These are phyloP conservation scores for Trissolcus basalis DNA, from an alignment of 1,140 invertebrate genomes.

Conservation along the genomic window DNA sequence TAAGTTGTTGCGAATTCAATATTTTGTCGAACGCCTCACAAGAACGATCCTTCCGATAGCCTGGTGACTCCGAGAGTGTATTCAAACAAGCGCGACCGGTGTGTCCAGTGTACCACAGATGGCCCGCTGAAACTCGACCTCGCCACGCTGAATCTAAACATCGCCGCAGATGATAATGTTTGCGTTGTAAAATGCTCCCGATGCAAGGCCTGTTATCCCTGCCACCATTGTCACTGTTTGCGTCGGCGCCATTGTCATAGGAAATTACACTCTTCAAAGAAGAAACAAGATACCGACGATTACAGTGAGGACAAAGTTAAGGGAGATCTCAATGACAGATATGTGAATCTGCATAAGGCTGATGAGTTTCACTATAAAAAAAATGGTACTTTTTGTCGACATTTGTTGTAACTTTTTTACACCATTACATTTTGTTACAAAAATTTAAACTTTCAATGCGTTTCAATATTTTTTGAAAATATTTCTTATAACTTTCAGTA, in stretches of 20 bases:
- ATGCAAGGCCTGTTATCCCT: slow-evolving; percentile 42
- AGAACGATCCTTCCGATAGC: slow-evolving; percentile 35
- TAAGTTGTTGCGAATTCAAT: slow-evolving; percentile 37
- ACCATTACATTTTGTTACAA: no score
- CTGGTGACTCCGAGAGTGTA: slow-evolving; percentile 31
- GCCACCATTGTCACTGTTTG: slow-evolving; percentile 42
- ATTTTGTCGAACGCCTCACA: slow-evolving; percentile 27
- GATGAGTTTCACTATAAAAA: slow-evolving; percentile 11
- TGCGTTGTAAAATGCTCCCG: slow-evolving; percentile 36
- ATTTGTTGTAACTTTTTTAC: no score
- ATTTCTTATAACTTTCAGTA: no score
- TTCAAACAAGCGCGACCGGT: slow-evolving; percentile 49
- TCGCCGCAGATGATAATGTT: slow-evolving; percentile 41
- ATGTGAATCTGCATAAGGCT: slow-evolving; percentile 7
- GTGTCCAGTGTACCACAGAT: slow-evolving; percentile 48
- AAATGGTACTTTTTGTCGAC: no score
- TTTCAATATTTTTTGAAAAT: no score
- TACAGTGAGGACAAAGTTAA: background rate
- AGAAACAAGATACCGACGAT: slow-evolving; percentile 37
- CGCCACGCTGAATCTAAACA: slow-evolving; percentile 20
- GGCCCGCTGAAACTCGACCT: slow-evolving; percentile 43
- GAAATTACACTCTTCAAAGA: slow-evolving; percentile 36
- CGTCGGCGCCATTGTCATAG: slow-evolving; percentile 40
- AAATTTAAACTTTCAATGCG: no score
- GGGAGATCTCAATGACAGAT: slow-evolving; percentile 7